A percentile compares a stretch with the other conserved stretches of the same genome.
These are phyloP conservation scores for Cryptophagus acutangulus DNA, from an alignment of 2,888 invertebrate genomes.

Conservation along the genomic window DNA sequence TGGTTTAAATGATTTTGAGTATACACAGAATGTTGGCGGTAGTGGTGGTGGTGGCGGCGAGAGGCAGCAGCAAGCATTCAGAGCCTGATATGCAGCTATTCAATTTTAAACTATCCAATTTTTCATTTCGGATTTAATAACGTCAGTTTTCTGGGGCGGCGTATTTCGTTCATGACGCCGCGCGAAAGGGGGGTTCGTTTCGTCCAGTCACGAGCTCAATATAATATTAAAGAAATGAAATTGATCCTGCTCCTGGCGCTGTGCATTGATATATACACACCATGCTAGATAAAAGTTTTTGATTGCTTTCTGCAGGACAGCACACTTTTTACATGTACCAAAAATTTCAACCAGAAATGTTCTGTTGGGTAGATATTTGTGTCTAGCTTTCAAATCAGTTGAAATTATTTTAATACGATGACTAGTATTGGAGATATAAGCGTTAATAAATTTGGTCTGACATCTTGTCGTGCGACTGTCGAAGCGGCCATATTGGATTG, in stretches of 20 bases:
- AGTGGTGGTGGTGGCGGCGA: not conserved
- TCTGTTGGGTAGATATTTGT: too few species aligned
- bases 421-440: too few species aligned
- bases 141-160: conserved; percentile 39
- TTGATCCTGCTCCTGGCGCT: conserved; percentile 37
- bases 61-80: conserved; percentile 31
- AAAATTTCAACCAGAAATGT: too few species aligned
- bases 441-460: too few species aligned
- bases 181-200: too few species aligned
- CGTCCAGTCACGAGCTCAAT: conserved; percentile 46
- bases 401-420: too few species aligned
- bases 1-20: conserved; percentile 38
- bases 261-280: conserved; percentile 14
- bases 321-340: too few species aligned
- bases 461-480: too few species aligned
- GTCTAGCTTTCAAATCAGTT: too few species aligned
- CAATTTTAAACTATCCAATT: conserved; percentile 51
- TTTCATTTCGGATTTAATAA: conserved; percentile 51
- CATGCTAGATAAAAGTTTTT: conserved; percentile 46
- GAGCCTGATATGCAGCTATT: conserved; percentile 39
- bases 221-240: conserved; percentile 48
- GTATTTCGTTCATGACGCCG: conserved; percentile 24
- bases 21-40: conserved; percentile 19
- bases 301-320: too few species aligned
- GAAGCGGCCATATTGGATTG: too few species aligned